Evolutionary conservation across 2,113 vertebrate species (phyloP).

Genomic region (Dipodomys stephensi): DNA sequence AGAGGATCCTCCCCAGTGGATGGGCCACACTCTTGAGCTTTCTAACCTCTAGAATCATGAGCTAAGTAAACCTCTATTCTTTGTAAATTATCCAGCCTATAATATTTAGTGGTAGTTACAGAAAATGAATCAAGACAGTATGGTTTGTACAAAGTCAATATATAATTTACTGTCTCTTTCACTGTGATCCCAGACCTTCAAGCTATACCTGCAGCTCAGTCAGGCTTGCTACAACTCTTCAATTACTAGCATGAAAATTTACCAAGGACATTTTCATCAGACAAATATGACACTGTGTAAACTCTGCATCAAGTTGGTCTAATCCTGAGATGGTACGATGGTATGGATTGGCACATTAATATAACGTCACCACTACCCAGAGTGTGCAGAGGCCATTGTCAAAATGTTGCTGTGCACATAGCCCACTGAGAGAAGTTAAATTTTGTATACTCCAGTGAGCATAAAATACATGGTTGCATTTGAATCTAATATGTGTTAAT

Average conservation of each 20-base stretch:
- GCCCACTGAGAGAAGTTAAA: conserved; percentile 70
- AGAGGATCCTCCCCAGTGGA: neutral
- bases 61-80: neutral
- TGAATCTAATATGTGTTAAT: conserved; percentile 82
- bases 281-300: conserved; percentile 53
- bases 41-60: neutral
- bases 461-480: conserved; percentile 76
- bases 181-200: neutral
- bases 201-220: neutral
- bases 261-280: conserved; percentile 24
- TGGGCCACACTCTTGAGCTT: neutral
- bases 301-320: conserved; percentile 56
- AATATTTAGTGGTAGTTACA: neutral
- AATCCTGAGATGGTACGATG: conserved; percentile 36
- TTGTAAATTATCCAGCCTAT: neutral
- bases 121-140: neutral
- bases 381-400: conserved; percentile 56
- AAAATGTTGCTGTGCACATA: conserved; percentile 58
- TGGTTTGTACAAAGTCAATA: neutral
- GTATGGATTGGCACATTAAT: conserved; percentile 13
- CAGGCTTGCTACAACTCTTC: neutral
- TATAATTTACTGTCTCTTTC: neutral
- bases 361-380: conserved; percentile 51
- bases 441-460: conserved; percentile 78
- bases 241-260: conserved; percentile 33